Evolutionary conservation across 2,797 vertebrate genomes (phyloP).

Genomic region (Epinephelus malabaricus): DNA sequence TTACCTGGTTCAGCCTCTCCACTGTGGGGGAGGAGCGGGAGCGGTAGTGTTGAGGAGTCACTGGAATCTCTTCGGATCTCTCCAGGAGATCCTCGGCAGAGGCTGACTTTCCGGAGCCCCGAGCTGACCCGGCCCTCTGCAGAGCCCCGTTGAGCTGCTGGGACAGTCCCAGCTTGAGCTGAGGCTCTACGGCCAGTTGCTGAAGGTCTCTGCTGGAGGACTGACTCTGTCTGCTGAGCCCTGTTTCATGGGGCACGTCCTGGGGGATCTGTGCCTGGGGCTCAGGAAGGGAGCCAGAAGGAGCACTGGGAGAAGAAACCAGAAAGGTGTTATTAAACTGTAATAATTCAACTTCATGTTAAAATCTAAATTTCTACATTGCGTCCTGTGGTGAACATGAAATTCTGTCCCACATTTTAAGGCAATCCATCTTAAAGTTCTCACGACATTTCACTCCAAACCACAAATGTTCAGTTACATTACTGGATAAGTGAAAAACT

Average conservation of each 20-base stretch:
- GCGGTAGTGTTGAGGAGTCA: slow-evolving; percentile 84
- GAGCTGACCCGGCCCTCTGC: slow-evolving; percentile 53
- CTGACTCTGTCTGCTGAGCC: slow-evolving; percentile 65
- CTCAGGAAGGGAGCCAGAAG: slow-evolving; percentile 27
- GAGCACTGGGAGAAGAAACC: slow-evolving; percentile 19
- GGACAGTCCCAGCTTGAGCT: slow-evolving; percentile 30
- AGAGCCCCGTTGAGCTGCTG: slow-evolving; percentile 67
- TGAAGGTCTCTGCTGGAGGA: slow-evolving; percentile 19
- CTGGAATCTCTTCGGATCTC: slow-evolving; percentile 73
- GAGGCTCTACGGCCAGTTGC: slow-evolving; percentile 11
- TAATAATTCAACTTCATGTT: background rate
- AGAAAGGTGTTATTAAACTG: background rate
- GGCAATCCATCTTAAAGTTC: background rate
- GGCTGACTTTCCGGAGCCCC: slow-evolving; percentile 86
- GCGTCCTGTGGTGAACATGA: background rate
- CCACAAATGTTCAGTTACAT: background rate
- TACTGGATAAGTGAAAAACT: background rate
- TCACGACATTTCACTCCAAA: too few species aligned
- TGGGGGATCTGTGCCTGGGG: slow-evolving; percentile 19
- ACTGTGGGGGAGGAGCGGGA: slow-evolving; percentile 90
- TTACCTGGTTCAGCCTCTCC: slow-evolving; percentile 88
- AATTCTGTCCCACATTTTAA: background rate
- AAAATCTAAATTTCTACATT: background rate
- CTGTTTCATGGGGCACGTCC: slow-evolving; percentile 50
- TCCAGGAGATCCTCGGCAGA: slow-evolving; percentile 93